Evolutionary conservation across 2,888 invertebrate species (phyloP).

Genomic region (Hydropsyche betteni): DNA sequence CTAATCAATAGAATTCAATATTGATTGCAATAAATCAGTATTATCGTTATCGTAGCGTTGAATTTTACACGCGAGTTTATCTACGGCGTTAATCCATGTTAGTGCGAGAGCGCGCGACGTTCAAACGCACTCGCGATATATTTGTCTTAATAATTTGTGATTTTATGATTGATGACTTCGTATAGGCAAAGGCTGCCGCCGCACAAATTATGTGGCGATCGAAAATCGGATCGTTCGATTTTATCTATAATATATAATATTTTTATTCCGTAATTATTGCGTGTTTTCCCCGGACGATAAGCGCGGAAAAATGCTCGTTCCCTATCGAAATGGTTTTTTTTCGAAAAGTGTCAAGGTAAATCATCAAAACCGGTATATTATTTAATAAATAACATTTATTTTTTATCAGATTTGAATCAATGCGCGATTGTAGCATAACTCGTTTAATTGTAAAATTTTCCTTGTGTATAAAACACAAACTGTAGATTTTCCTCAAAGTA

Average conservation of each 20-base stretch:
- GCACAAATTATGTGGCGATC: too few relatives aligned
- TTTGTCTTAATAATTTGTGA: conserved; percentile 49
- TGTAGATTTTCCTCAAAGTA: too few relatives aligned
- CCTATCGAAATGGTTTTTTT: too few relatives aligned
- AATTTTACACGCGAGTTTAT: conserved; percentile 40
- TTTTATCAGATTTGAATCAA: too few relatives aligned
- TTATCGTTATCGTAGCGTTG: conserved; percentile 45
- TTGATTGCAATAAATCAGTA: conserved; percentile 48
- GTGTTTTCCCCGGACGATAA: too few relatives aligned
- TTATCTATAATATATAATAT: too few relatives aligned
- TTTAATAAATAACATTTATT: neutral
- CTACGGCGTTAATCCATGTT: conserved; percentile 34
- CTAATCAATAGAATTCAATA: conserved; percentile 38
- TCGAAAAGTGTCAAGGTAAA: neutral
- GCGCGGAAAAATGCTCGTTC: too few relatives aligned
- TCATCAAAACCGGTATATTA: neutral
- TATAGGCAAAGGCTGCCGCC: too few relatives aligned
- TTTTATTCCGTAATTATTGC: too few relatives aligned
- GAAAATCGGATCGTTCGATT: too few relatives aligned
- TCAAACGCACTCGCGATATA: conserved; percentile 33
- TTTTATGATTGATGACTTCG: conserved; percentile 49
- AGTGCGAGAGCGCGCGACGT: neutral
- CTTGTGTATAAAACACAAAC: neutral
- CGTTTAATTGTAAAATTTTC: neutral
- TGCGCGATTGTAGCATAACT: too few relatives aligned